phyloP scores from a whole-genome alignment of 2,888 invertebrate genomes.

The Meiosimyza decipiens region DNA sequence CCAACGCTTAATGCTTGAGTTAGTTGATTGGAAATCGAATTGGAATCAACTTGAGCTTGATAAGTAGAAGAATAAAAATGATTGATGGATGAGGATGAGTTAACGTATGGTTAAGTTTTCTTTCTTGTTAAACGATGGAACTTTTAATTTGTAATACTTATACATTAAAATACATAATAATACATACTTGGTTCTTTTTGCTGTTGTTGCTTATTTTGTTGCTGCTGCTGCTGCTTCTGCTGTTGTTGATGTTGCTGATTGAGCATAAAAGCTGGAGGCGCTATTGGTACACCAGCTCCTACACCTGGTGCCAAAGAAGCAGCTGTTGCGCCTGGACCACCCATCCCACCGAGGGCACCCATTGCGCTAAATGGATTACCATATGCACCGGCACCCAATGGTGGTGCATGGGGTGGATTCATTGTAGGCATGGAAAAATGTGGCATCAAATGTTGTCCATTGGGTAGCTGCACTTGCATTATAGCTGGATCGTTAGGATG shows the following conservation, averaged over 20 bases:
- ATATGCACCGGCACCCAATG: constrained; percentile 58
- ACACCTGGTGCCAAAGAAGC: constrained; percentile 62
- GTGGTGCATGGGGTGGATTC: constrained; percentile 64
- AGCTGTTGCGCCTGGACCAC: constrained; percentile 57
- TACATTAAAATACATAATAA: constrained; percentile 40
- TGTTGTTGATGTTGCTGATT: constrained; percentile 60
- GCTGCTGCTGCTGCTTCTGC: constrained; percentile 64
- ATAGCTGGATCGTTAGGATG: constrained; percentile 98
- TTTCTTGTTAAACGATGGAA: constrained; percentile 19
- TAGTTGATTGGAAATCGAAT: constrained; percentile 37
- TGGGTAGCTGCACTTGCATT: constrained; percentile 87
- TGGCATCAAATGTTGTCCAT: constrained; percentile 74
- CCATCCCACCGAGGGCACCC: constrained; percentile 66
- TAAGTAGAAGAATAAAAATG: constrained; percentile 29
- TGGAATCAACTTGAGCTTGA: constrained; percentile 40
- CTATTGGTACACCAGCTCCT: constrained; percentile 50
- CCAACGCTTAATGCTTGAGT: constrained; percentile 42
- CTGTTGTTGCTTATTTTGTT: constrained; percentile 49
- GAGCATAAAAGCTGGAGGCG: constrained; percentile 66
- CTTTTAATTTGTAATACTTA: constrained; percentile 42
- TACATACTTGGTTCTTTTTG: constrained; percentile 71
- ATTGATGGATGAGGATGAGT: constrained; percentile 37
- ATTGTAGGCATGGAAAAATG: constrained; percentile 80
- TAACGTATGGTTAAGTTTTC: constrained; percentile 37
- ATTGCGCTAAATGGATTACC: constrained; percentile 66